phyloP scores from a whole-genome alignment of 1,140 invertebrate species.

The Lordiphosa stackelbergi region DNA sequence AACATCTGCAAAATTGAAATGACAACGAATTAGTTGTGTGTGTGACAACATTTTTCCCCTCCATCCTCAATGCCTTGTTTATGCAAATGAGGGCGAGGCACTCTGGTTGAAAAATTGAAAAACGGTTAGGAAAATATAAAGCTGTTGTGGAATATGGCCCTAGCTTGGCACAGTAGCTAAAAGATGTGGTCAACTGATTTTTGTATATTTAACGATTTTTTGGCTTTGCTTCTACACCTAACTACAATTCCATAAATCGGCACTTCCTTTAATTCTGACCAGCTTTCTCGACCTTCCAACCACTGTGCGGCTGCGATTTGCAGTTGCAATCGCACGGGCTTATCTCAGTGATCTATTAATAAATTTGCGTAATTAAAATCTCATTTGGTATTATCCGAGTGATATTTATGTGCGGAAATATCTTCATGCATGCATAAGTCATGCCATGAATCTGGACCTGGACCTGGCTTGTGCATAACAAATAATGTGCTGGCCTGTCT shows the following conservation, averaged over 20 bases:
- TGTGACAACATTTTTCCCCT: constrained; percentile 19
- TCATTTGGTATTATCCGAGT: constrained; percentile 39
- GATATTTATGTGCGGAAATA: constrained; percentile 17
- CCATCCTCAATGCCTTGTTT: constrained; percentile 40
- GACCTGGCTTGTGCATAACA: constrained; percentile 59
- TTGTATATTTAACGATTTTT: no score
- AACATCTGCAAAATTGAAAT: constrained; percentile 53
- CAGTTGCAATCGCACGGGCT: constrained; percentile 13
- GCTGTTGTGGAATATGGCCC: no score
- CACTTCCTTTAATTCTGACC: no score
- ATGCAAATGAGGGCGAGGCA: constrained; percentile 34
- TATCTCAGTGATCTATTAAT: constrained; percentile 66
- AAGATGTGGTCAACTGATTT: no score
- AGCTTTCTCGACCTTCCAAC: no score
- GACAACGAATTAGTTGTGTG: constrained; percentile 25
- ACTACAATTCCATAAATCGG: no score
- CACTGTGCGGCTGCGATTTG: no score
- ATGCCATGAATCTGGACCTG: constrained; percentile 26
- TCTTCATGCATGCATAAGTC: constrained; percentile 55
- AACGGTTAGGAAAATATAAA: no score
- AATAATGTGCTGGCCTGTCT: constrained; percentile 45
- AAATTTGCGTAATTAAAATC: constrained; percentile 69
- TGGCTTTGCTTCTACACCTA: no score
- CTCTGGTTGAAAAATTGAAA: constrained; percentile 14
- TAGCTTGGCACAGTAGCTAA: no score